phyloP scores from a whole-genome alignment of 2,797 vertebrate genomes.

The Remorina albescens region DNA sequence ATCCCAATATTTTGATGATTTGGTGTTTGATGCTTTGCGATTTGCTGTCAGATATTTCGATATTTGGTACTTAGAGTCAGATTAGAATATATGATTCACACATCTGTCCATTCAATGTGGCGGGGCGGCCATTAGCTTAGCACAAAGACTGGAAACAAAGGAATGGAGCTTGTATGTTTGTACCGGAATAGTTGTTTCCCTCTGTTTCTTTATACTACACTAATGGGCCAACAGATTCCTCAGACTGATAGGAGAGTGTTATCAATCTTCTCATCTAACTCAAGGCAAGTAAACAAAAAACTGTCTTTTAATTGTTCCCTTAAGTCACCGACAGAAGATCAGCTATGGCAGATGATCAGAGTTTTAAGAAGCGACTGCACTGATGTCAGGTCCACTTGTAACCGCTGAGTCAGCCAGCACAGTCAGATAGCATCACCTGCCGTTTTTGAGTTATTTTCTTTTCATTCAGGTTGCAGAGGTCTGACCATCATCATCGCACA shows the following conservation, averaged over 20 bases:
- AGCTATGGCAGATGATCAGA: background rate
- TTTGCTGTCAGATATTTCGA: background rate
- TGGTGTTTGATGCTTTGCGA: too few species aligned
- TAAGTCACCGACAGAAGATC: background rate
- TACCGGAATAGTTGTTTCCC: too few species aligned
- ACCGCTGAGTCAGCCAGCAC: background rate
- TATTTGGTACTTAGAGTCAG: background rate
- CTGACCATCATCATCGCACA: background rate
- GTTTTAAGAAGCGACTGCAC: background rate
- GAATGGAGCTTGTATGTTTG: background rate
- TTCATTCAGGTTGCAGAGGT: background rate
- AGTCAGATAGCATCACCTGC: background rate
- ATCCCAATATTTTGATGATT: slow-evolving; percentile 26
- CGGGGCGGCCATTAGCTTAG: background rate
- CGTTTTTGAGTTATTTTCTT: slow-evolving; percentile 2
- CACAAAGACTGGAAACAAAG: background rate
- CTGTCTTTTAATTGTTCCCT: background rate
- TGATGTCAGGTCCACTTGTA: too few species aligned
- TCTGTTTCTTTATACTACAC: background rate
- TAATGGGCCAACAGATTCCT: background rate
- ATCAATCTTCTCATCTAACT: background rate
- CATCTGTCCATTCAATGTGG: background rate
- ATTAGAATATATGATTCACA: background rate
- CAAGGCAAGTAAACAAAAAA: background rate
- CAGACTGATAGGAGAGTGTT: too few species aligned